Base-by-base conservation (phyloP, 2,888 invertebrate species). In the Dione vanillae region DNA sequence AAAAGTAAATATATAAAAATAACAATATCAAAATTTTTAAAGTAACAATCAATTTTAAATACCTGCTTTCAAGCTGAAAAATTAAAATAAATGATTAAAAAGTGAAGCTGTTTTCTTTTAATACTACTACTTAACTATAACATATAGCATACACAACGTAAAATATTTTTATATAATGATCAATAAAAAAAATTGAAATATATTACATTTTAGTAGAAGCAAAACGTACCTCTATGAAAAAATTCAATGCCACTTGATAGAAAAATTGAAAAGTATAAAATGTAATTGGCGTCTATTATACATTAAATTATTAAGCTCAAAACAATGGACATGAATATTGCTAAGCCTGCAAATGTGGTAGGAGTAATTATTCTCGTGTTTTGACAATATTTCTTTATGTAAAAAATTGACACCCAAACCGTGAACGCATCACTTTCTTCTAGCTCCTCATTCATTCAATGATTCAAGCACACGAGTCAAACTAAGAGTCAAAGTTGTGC, bases 361-460 rank as follows among this genome's bases (percentile, higher is more conserved):
- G 56, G 69, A 62, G 37, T 65, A 65, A 52, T 35, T 59, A 27
- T 61, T 71, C 40, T 70, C 56, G 75, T 56, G 40, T 51, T 59
- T 69, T 45, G 56, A 14, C 40, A 54, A 65, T 61, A 61, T 61
- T 69, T 47, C 16, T 3, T 14, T 67, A 59, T 40, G 56, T 9
- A 54, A 70, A 65, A 52, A 66, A 56, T 40, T 16, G 41, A 61
- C 35, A 43, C 14, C 51, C 12, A 45, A 64, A 64, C 6, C 43
- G 35, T 72, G 72, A 72, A 72, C 72, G 72, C 68, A 71, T 69
- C 74, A 72, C 70, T 65, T 11, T 56, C 49, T 65, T 75, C 74
- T 76, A 78, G 68, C 61, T 68, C 76, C 78, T 81, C 82, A 80
- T 83, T 83, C 85, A 83, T 82, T 82, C 80, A 68, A 68, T 68